Percentiles rank a stretch among this genome's conserved stretches.
These are phyloP conservation scores for Hypsopygia costalis DNA, from an alignment of 2,888 invertebrate species.

Conservation along the genomic window DNA sequence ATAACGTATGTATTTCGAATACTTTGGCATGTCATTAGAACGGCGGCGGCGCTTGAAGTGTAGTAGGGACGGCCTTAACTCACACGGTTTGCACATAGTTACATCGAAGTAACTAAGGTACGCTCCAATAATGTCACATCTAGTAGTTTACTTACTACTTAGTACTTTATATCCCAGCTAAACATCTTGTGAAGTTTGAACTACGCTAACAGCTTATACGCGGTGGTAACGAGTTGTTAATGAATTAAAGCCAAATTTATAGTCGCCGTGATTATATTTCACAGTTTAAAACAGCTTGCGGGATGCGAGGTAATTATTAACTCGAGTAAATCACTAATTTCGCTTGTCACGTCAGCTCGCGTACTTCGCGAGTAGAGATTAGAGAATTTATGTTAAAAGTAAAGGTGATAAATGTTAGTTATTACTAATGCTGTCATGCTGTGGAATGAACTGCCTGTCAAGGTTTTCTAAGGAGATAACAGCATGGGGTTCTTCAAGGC, in stretches of 20 bases:
- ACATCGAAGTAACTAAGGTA: no score
- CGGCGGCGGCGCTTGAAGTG: no score
- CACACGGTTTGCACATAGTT: no score
- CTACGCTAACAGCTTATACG: constrained; percentile 52
- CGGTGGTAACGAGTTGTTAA: constrained; percentile 58
- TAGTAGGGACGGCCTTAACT: no score
- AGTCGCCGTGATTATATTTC: constrained; percentile 17
- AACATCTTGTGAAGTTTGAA: constrained; percentile 48
- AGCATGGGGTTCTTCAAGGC: no score
- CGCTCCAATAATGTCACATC: constrained; percentile 23
- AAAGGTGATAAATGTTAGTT: no score
- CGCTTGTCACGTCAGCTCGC: neutral
- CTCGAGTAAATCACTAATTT: neutral
- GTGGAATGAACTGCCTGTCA: no score
- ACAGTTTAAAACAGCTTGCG: constrained; percentile 7
- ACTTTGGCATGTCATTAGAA: no score
- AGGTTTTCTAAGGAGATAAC: no score
- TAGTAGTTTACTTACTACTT: constrained; percentile 11
- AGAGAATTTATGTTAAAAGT: neutral
- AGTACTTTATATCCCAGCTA: constrained; percentile 18
- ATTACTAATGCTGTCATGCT: no score
- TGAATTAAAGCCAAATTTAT: constrained; percentile 62
- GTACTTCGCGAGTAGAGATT: neutral
- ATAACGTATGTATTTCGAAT: no score
- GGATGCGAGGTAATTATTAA: neutral